Evolutionary conservation across 2,797 vertebrate species (phyloP).

Genomic region (Babyrousa celebensis): DNA sequence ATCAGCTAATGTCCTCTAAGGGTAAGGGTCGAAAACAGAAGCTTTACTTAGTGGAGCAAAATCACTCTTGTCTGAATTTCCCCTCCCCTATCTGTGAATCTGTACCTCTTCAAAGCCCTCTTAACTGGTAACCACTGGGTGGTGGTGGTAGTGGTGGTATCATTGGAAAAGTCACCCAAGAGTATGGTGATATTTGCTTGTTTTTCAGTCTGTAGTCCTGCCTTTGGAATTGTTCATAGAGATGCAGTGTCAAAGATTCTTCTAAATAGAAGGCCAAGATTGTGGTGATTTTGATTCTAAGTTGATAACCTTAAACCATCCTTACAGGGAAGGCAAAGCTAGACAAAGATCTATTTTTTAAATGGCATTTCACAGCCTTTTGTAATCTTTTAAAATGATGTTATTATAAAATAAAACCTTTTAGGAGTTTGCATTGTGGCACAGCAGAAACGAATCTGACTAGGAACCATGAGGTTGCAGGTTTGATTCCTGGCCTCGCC

Average conservation of each 20-base stretch:
- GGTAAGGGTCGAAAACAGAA: neutral
- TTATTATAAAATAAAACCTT: constrained; percentile 17
- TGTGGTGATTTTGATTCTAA: constrained; percentile 21
- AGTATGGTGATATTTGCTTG: neutral
- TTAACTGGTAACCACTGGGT: neutral
- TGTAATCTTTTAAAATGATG: constrained; percentile 2
- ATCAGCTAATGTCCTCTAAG: neutral
- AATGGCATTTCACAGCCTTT: neutral
- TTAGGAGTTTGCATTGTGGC: no score
- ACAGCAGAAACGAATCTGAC: no score
- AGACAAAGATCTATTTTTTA: constrained; percentile 48
- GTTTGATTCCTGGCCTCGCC: no score
- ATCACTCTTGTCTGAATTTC: neutral
- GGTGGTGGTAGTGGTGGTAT: no score
- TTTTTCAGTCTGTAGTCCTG: neutral
- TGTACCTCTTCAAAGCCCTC: neutral
- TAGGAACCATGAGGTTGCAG: no score
- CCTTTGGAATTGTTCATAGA: neutral
- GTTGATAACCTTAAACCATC: neutral
- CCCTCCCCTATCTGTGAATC: neutral
- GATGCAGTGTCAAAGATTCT: neutral
- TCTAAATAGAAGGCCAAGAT: neutral
- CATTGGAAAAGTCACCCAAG: neutral
- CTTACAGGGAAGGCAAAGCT: neutral
- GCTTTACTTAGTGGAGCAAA: neutral